Conservation (phyloP, 2,888 invertebrate species). For the Sturmia bella region DNA sequence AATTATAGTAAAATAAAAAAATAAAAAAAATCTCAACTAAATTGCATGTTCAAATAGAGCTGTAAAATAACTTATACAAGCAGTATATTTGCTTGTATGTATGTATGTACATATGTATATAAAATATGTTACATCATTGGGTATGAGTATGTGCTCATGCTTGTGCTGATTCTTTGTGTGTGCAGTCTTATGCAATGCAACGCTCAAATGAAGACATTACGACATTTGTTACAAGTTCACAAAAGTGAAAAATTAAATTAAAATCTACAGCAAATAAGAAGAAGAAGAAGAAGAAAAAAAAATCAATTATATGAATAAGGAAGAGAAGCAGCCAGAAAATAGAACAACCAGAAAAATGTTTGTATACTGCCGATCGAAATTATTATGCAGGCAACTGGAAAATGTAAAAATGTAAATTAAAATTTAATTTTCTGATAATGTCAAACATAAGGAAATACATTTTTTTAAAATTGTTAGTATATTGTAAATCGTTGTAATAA, state of each 20-base stretch:
- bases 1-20: slow-evolving; percentile 32
- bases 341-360: background rate
- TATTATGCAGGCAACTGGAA: slow-evolving; percentile 52
- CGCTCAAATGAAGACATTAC: slow-evolving; percentile 65
- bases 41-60: background rate
- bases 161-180: slow-evolving; percentile 2
- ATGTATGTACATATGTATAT: background rate
- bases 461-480: background rate
- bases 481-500: background rate
- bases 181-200: slow-evolving; percentile 41
- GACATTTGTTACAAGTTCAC: slow-evolving; percentile 65
- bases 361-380: slow-evolving; percentile 1
- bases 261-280: slow-evolving; percentile 42
- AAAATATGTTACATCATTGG: slow-evolving; percentile 10
- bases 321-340: slow-evolving; percentile 7
- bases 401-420: slow-evolving; percentile 13
- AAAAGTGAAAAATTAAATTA: slow-evolving; percentile 68
- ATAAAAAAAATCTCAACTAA: background rate
- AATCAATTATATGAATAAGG: slow-evolving; percentile 51
- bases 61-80: too few relatives aligned
- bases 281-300: slow-evolving; percentile 2
- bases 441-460: background rate
- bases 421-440: background rate
- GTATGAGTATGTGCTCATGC: slow-evolving; percentile 10
- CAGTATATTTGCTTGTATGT: background rate